Evolutionary conservation across 2,888 invertebrate genomes (phyloP).

Genomic region (Drosophila antonietae): DNA sequence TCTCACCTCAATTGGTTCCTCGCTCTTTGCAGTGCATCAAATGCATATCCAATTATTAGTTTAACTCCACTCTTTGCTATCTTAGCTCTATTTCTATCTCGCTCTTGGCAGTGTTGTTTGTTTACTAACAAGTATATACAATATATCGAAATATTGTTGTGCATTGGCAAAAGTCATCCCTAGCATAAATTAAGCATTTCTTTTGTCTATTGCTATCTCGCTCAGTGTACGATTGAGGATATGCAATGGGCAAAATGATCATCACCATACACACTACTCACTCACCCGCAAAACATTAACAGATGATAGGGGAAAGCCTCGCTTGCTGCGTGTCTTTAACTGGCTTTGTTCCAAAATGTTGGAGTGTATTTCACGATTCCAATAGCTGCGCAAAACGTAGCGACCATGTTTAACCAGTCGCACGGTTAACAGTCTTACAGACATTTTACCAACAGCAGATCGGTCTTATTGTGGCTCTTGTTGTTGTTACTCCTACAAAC

Average conservation of each 20-base stretch:
- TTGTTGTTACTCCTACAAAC: slow-evolving; percentile 14
- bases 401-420: slow-evolving; percentile 88
- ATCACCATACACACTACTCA: slow-evolving; percentile 27
- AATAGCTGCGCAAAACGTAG: slow-evolving; percentile 85
- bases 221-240: not conserved
- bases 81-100: not conserved
- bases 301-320: slow-evolving; percentile 74
- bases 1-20: too few species aligned
- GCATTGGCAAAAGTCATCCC: not conserved
- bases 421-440: slow-evolving; percentile 86
- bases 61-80: too few species aligned
- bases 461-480: slow-evolving; percentile 15
- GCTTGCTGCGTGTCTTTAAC: slow-evolving; percentile 78
- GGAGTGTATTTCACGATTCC: slow-evolving; percentile 86
- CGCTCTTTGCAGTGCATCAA: too few species aligned
- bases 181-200: not conserved
- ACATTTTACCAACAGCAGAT: slow-evolving; percentile 84
- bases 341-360: slow-evolving; percentile 85
- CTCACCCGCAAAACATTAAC: slow-evolving; percentile 78
- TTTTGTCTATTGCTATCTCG: not conserved
- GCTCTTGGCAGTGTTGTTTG: not conserved
- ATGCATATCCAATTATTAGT: too few species aligned
- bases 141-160: not conserved
- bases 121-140: not conserved
- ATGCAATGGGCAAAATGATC: slow-evolving; percentile 4